Base-by-base conservation (phyloP, 2,888 invertebrate genomes). In the Cordilura impudica region DNA sequence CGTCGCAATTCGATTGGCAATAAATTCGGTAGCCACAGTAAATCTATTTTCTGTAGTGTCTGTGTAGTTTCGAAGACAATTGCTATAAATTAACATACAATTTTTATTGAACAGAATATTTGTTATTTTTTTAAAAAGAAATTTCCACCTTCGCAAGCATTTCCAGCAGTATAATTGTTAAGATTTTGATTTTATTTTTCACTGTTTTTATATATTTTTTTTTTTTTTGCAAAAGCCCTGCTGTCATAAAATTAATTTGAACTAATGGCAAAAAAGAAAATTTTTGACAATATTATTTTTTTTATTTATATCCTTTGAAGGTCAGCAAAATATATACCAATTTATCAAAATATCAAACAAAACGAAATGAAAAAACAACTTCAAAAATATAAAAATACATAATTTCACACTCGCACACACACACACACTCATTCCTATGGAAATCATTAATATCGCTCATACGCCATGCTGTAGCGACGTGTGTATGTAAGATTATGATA, bases 401-500 rank as follows among this genome's bases (percentile, higher is more conserved):
- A 49, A 49, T 19, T 7, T n/a, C 18, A 51, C 4, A 21, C 21
- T 39, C 39, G 51, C 12, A 39, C 12, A 54, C 12, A 56, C 53
- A 23, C 8, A 26, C 8, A 10, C n/a, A n/a, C n/a, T 2, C 39
- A 43, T 19, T 43, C 49, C 26, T 16, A 14, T n/a, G 14, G 4
- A 45, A 53, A 66, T 71, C 60, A 74, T 70, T 74, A 78, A 65
- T 70, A 58, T 39, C 47, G 39, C 51, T 73, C 56, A 78, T 73
- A 69, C 78, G 78, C 56, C 67, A 21, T 45, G 35, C 14, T 63
- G 61, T 63, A 69, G 4, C 53, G 49, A 8, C 69, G 43, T 49
- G 43, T 63, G 63, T 56, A 70, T 51, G 23, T n/a, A 26, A 56
- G 69, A 69, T 69, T 69, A 63, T 39, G 63, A 75, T 29, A 26